Evolutionary conservation across 2,888 invertebrate genomes (phyloP).

Genomic region (Rhyacophila evoluta): DNA sequence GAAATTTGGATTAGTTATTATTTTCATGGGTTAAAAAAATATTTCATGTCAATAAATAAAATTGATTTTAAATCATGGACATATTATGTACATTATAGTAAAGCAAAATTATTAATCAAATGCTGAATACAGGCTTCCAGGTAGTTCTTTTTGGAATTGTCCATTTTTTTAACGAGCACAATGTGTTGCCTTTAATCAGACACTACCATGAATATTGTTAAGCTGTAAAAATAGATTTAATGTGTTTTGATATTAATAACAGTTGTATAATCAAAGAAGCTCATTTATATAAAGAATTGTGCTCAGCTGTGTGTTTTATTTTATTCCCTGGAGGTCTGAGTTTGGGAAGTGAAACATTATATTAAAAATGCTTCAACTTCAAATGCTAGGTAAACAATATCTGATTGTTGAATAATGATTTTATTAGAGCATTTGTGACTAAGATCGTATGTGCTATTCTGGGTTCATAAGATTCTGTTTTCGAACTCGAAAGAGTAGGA

Average conservation of each 20-base stretch:
- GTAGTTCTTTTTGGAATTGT: slow-evolving; percentile 29
- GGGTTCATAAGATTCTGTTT: too few species aligned
- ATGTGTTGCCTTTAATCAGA: slow-evolving; percentile 48
- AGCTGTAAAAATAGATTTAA: slow-evolving; percentile 45
- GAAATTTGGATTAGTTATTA: neutral
- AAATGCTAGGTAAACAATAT: too few species aligned
- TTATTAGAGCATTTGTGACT: too few species aligned
- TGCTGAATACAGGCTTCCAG: slow-evolving; percentile 48
- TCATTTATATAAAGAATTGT: slow-evolving; percentile 51
- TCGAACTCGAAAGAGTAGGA: too few species aligned
- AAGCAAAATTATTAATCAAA: slow-evolving; percentile 16
- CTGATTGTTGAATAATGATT: too few species aligned
- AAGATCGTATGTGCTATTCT: too few species aligned
- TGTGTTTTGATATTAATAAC: slow-evolving; percentile 49
- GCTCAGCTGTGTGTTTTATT: slow-evolving; percentile 29
- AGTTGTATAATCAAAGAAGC: slow-evolving; percentile 46
- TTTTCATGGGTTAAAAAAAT: neutral
- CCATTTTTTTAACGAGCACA: slow-evolving; percentile 37
- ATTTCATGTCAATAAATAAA: neutral
- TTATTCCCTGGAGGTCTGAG: neutral
- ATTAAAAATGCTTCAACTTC: too few species aligned
- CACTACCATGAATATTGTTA: slow-evolving; percentile 46
- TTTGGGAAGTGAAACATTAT: too few species aligned
- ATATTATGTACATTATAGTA: neutral
- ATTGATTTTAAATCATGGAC: slow-evolving; percentile 1